Evolutionary conservation across 2,888 invertebrate genomes (phyloP).

Genomic region (Rhopalosiphum nymphaeae): DNA sequence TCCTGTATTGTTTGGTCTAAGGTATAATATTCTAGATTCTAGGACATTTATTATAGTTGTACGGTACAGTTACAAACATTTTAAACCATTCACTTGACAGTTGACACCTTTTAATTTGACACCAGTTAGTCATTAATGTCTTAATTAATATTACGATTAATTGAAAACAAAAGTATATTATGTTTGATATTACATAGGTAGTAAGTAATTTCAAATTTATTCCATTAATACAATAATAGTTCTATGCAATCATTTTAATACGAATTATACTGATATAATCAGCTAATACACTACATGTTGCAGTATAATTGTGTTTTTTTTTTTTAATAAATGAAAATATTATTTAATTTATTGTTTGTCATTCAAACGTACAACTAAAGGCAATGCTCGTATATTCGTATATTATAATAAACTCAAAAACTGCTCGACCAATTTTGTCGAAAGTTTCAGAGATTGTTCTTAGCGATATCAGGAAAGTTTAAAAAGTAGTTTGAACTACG

Average conservation of each 20-base stretch:
- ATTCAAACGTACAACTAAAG: neutral
- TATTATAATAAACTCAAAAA: neutral
- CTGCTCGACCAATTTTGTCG: neutral
- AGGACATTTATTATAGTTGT: neutral
- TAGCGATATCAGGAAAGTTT: neutral
- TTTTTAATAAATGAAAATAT: neutral
- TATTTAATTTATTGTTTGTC: neutral
- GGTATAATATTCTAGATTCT: neutral
- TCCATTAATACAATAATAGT: neutral
- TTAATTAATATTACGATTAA: neutral
- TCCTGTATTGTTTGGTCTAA: neutral
- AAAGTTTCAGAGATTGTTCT: neutral
- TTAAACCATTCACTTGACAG: neutral
- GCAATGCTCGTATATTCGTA: neutral
- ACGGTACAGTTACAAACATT: neutral
- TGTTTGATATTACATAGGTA: neutral
- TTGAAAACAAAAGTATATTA: neutral
- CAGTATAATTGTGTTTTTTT: neutral
- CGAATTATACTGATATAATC: neutral
- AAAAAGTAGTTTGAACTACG: neutral
- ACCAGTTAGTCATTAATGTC: neutral
- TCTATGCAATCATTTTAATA: neutral
- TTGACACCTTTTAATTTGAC: neutral
- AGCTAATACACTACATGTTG: fast-evolving
- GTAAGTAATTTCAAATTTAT: neutral